Evolutionary conservation across 2,888 invertebrate species (phyloP), one percentile per base, ranked within the genome.

Genomic region (Hirtodrosophila cameraria): DNA sequence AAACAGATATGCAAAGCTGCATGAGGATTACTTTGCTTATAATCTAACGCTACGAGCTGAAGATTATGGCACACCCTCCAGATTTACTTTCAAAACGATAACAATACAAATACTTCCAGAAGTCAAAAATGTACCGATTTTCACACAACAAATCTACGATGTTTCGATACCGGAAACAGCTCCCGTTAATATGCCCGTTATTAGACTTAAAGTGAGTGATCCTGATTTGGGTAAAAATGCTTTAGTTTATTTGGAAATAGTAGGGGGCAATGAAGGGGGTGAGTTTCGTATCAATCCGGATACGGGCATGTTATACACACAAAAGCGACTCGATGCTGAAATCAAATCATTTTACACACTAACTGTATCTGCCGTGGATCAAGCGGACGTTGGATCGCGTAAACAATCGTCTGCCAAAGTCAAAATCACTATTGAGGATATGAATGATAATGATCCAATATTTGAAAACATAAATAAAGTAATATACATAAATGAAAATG

Each of bases 401-500:
- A 95, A 96, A 83, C 96, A 96, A 88, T 96, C 96, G 3, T 97
- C 97, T 1, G 97, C 97, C 0, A 96, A 97, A 91, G 96, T 99
- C 0, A 96, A 96, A 91, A 94, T 99, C 45, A 94, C 95, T 84
- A 94, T 99, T 2, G 92, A 95, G 49, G 98, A 98, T 91, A 95
- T 96, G 49, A 99, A 99, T 91, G 98, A 99, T 90, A 98, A 98
- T 90, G 96, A 97, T 86, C 98, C 98, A 0, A 92, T 95, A 45
- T 98, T 98, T 89, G 95, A 96, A 75, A 92, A 93, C 58, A 90
- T 93, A 3, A 93, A 94, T 78, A 92, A 94, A 88, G 93, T 94
- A 9, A 95, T 97, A 4, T 93, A 92, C 84, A 92, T 98, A 30
- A 94, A 95, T 75, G 99, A 99, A 91, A 98, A 98, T 90, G 95